Evolutionary conservation across 2,888 invertebrate genomes (phyloP).

Genomic region (Branchellion lobata): DNA sequence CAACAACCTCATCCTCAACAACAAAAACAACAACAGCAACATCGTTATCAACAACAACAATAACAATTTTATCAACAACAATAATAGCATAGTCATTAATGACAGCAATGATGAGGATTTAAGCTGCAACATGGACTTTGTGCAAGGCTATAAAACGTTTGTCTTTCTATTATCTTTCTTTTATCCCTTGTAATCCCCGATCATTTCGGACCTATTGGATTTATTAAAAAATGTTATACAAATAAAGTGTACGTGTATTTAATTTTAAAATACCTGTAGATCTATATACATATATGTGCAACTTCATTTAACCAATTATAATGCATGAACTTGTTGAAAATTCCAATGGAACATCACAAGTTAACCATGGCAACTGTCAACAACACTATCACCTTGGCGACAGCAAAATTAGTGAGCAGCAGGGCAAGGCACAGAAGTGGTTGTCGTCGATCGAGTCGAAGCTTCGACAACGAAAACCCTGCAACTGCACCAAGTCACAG

Average conservation of each 20-base stretch:
- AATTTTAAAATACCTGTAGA: no score
- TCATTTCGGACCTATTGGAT: no score
- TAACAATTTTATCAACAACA: background rate
- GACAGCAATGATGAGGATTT: background rate
- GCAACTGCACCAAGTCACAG: slow-evolving; percentile 98
- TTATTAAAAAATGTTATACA: no score
- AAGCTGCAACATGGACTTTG: background rate
- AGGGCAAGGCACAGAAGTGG: slow-evolving; percentile 38
- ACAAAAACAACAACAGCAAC: slow-evolving; percentile 6
- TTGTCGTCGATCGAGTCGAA: slow-evolving; percentile 55
- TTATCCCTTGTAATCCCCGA: no score
- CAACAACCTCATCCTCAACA: background rate
- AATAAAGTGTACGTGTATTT: no score
- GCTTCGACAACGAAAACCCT: slow-evolving; percentile 72
- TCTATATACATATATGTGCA: no score
- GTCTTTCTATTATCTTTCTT: background rate
- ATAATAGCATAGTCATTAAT: background rate
- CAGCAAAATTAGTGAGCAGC: no score
- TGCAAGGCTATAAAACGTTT: background rate
- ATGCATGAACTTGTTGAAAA: no score
- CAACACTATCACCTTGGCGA: no score
- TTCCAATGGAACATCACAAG: no score
- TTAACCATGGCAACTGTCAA: no score
- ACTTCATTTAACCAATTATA: no score
- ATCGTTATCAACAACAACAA: background rate